A percentile compares a stretch with the other conserved stretches of the same genome.
These are phyloP conservation scores for Julus scandinavius DNA, from an alignment of 2,888 invertebrate genomes.

Conservation along the genomic window DNA sequence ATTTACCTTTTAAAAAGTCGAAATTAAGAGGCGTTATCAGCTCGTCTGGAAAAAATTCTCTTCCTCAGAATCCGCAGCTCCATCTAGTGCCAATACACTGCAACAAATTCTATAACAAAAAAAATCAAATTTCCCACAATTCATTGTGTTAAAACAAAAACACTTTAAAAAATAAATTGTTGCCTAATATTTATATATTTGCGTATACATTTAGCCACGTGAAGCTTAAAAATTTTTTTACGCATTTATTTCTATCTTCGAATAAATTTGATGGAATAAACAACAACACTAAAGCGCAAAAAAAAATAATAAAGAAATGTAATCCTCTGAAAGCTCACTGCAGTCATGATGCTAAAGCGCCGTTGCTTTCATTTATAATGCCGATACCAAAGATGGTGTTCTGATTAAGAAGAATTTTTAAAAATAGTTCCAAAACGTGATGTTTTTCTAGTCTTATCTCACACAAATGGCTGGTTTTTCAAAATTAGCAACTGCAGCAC, in stretches of 20 bases:
- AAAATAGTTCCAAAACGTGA: not conserved
- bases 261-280: too few species aligned
- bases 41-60: not conserved
- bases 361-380: too few species aligned
- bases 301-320: too few species aligned
- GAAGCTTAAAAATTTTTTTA: too few species aligned
- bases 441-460: not conserved
- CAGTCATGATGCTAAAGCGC: too few species aligned
- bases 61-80: not conserved
- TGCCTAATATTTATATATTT: too few species aligned
- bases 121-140: not conserved
- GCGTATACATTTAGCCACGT: too few species aligned
- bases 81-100: not conserved
- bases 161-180: not conserved
- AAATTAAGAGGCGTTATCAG: not conserved
- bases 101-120: not conserved
- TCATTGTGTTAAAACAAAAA: not conserved
- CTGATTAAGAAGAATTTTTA: too few species aligned
- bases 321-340: too few species aligned
- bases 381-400: too few species aligned
- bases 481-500: not conserved
- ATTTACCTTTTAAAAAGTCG: not conserved
- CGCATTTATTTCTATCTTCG: too few species aligned
- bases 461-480: slow-evolving; percentile 26
- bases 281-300: too few species aligned